Evolutionary conservation across 2,888 invertebrate genomes (phyloP).

Genomic region (Allophyes oxyacanthae): DNA sequence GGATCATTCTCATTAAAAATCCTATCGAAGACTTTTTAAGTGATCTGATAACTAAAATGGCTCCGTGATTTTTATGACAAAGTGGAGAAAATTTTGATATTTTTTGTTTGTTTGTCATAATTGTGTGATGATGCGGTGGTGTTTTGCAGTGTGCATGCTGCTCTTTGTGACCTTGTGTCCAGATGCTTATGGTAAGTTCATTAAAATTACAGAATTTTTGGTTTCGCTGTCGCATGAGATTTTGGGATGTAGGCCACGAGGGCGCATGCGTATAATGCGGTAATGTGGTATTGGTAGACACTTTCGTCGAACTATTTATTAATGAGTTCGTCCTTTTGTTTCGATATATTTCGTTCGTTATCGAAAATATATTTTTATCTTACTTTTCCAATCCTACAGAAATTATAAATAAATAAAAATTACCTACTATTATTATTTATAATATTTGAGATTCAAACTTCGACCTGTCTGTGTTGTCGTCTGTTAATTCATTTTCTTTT

Average conservation of each 20-base stretch:
- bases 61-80: constrained; percentile 37
- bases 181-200: constrained; percentile 61
- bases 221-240: not conserved
- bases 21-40: constrained; percentile 8
- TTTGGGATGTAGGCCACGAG: constrained; percentile 1
- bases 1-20: constrained; percentile 48
- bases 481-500: no score
- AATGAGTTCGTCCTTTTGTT: not conserved
- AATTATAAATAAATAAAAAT: no score
- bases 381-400: no score
- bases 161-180: constrained; percentile 58
- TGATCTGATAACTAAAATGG: constrained; percentile 50
- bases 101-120: constrained; percentile 35
- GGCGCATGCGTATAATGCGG: not conserved
- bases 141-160: constrained; percentile 55
- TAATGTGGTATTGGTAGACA: not conserved
- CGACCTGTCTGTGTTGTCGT: no score
- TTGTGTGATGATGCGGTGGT: constrained; percentile 64
- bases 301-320: not conserved
- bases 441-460: no score
- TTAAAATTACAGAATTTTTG: constrained; percentile 14
- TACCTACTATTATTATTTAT: no score
- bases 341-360: no score
- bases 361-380: no score
- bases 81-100: constrained; percentile 30